A percentile compares a stretch with the other conserved stretches of the same genome.
Conservation (phyloP, 1,140 invertebrate species). For the Achatina immaculata region DNA sequence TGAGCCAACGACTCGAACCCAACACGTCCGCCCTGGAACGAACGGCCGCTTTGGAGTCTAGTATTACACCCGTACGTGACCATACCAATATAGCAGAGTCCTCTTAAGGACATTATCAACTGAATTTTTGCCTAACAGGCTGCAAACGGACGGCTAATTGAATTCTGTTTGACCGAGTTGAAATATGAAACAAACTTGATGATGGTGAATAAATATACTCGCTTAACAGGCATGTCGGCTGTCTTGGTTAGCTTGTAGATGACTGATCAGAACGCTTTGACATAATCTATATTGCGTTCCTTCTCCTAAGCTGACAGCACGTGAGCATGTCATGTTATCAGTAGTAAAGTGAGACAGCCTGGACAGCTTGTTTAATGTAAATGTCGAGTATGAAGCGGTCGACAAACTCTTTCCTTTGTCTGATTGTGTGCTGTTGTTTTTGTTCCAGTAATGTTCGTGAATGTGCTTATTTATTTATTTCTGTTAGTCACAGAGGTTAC, state of each 20-base stretch:
- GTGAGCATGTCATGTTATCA: neutral
- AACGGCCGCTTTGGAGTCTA: neutral
- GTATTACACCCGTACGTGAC: conserved; percentile 14
- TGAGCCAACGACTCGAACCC: neutral
- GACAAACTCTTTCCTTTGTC: too few relatives aligned
- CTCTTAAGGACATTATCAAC: neutral
- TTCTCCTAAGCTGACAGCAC: too few relatives aligned
- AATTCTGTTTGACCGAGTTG: conserved; percentile 20
- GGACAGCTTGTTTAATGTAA: neutral
- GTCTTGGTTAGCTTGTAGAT: neutral
- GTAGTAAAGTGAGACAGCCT: neutral
- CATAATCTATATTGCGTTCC: too few relatives aligned
- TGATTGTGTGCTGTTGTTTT: too few relatives aligned
- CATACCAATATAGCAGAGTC: neutral
- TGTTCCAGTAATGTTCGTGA: too few relatives aligned
- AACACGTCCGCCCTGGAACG: neutral
- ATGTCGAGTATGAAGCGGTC: too few relatives aligned
- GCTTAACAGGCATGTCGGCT: neutral
- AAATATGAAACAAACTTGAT: conserved; percentile 5
- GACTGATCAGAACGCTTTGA: neutral
- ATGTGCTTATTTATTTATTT: too few relatives aligned
- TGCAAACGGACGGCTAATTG: conserved; percentile 21
- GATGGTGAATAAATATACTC: conserved; percentile 27
- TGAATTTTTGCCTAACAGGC: conserved; percentile 25
- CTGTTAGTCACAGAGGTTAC: too few relatives aligned